These are phyloP conservation scores for Hylyphantes graminicola DNA, from an alignment of 1,140 invertebrate genomes.

Conservation along the genomic window DNA sequence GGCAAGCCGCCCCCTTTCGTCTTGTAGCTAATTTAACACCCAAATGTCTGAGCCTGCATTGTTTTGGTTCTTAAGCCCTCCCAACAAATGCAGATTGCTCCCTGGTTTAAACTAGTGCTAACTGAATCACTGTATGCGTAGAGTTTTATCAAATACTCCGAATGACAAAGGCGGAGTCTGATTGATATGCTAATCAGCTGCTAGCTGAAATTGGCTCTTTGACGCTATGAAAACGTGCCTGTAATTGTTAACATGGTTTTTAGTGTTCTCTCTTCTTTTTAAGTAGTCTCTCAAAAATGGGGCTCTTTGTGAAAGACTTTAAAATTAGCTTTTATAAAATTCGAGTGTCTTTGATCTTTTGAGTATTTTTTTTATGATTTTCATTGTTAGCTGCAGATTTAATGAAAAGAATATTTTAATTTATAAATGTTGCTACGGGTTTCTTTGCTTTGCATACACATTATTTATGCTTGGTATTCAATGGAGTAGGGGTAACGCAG, in stretches of 20 bases:
- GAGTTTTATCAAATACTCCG: slow-evolving; percentile 49
- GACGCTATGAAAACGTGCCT: slow-evolving; percentile 39
- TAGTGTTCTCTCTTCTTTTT: background rate
- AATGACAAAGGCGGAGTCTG: slow-evolving; percentile 28
- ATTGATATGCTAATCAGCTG: slow-evolving; percentile 56
- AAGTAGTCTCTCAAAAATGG: slow-evolving; percentile 13
- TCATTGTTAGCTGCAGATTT: slow-evolving; percentile 19
- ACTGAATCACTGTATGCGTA: slow-evolving; percentile 29
- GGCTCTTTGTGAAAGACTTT: slow-evolving; percentile 35
- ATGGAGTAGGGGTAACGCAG: slow-evolving; percentile 2
- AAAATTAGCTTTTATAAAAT: slow-evolving; percentile 54
- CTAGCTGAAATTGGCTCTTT: slow-evolving; percentile 49
- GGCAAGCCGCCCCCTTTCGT: background rate
- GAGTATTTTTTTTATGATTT: slow-evolving; percentile 7
- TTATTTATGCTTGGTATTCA: background rate
- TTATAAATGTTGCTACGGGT: background rate
- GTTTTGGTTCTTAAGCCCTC: slow-evolving; percentile 20
- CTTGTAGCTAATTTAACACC: slow-evolving; percentile 32
- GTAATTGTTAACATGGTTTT: slow-evolving; percentile 53
- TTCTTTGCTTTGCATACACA: slow-evolving; percentile 16
- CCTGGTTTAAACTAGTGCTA: slow-evolving; percentile 33
- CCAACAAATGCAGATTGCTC: slow-evolving; percentile 52
- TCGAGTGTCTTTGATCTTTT: slow-evolving; percentile 37
- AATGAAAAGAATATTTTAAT: slow-evolving; percentile 50
- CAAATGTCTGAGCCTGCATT: slow-evolving; percentile 45